Base-by-base conservation (phyloP, 2,888 invertebrate genomes). In the Hypercompe scribonia region DNA sequence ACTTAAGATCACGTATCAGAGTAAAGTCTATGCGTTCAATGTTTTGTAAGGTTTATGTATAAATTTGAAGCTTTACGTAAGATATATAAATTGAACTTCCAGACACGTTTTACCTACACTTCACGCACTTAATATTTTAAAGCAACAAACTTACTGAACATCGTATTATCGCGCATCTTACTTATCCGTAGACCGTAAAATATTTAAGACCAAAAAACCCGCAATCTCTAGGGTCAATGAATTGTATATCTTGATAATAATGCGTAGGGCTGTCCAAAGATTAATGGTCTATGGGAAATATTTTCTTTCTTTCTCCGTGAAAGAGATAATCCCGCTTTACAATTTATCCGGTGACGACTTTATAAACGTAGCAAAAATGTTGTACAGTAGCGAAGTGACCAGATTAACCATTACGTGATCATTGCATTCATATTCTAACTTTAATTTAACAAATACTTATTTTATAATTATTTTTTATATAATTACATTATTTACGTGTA, bases 161-260 rank as follows among this genome's bases (percentile, higher is more conserved):
- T 33, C n/a, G 31, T 46, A 66, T 33, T 66, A 66, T 66, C 31
- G 42, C 66, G 24, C 42, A 46, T 66, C 46, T 46, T 46, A 46
- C 46, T 66, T 50, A 58, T 50, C 28, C 36, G 28, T 61, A 28
- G 31, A 68, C 61, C 39, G 69, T 69, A 61, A 36, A 28, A 69
- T 39, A 28, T 69, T 61, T 21, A 39, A 31, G 21, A 31, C 21
- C 39, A 15, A 24, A 63, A 69, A 70, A 46, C 24, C 42, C 63
- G 46, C 63, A 46, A 33, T 54, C 39, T 42, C 33, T 11, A 8
- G n/a, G 46, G 46, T 61, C 58, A 69, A 28, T 69, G 69, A 58
- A 61, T 61, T 69, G 61, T 69, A 42, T 58, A 61, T 66, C 46
- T 46, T 46, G 36, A 36, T 68, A 28, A 58, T 36, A 68, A 66